Percentiles rank a stretch among this genome's conserved stretches.
Evolutionary conservation across 2,888 invertebrate genomes (phyloP).

Genomic region (Metalampra italica): DNA sequence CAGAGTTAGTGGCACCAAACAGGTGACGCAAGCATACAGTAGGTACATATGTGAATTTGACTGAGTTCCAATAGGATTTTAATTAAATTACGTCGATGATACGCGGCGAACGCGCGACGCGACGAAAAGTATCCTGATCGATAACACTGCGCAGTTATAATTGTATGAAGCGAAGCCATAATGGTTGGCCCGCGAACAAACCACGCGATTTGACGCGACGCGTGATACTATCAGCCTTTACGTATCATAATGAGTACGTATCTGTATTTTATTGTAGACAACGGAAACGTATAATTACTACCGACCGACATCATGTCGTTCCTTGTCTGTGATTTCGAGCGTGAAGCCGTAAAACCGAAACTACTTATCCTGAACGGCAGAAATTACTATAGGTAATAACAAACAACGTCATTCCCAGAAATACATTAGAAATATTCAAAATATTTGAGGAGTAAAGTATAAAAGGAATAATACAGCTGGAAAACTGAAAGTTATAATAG

Average conservation of each 20-base stretch:
- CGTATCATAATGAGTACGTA: slow-evolving; percentile 30
- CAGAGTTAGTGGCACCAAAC: too few relatives aligned
- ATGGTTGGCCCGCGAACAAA: slow-evolving; percentile 40
- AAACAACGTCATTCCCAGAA: not conserved
- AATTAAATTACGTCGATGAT: too few relatives aligned
- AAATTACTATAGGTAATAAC: not conserved
- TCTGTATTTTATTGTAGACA: slow-evolving; percentile 50
- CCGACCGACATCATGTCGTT: slow-evolving; percentile 19
- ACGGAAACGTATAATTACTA: slow-evolving; percentile 54
- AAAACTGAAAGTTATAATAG: too few relatives aligned
- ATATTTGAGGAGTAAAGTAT: too few relatives aligned
- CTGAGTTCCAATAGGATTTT: too few relatives aligned
- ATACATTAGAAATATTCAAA: not conserved
- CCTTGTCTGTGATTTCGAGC: slow-evolving; percentile 39
- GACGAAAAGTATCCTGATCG: slow-evolving; percentile 27
- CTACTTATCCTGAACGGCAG: slow-evolving; percentile 4
- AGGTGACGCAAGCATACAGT: not conserved
- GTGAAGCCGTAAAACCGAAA: slow-evolving; percentile 20
- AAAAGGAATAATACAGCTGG: too few relatives aligned
- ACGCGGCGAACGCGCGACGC: too few relatives aligned
- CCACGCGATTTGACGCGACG: slow-evolving; percentile 30
- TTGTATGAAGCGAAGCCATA: slow-evolving; percentile 63
- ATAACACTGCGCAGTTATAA: slow-evolving; percentile 45
- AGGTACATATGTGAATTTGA: not conserved
- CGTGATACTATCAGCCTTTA: slow-evolving; percentile 45